Conservation (phyloP, 2,797 vertebrate genomes). For the Botia kubotai region DNA sequence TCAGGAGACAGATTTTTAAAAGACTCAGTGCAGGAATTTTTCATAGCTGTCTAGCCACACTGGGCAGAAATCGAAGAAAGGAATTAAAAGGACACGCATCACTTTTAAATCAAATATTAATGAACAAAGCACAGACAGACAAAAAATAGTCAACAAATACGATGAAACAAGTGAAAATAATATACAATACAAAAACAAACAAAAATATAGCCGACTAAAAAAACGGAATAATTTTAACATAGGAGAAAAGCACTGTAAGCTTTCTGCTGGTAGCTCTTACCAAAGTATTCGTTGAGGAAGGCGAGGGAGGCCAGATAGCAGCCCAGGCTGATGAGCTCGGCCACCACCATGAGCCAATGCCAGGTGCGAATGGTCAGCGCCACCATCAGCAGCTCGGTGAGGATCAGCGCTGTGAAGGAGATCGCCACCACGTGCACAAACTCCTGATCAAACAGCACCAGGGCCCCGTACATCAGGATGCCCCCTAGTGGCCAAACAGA, state of each 20-base stretch:
- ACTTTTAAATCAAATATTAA: too few species aligned
- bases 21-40: too few species aligned
- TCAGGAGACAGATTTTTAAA: too few species aligned
- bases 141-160: too few species aligned
- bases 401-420: constrained; percentile 95
- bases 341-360: constrained; percentile 98
- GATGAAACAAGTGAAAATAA: too few species aligned
- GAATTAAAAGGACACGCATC: not conserved
- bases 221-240: too few species aligned
- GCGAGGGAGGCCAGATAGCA: constrained; percentile 95
- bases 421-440: constrained; percentile 98
- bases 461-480: constrained; percentile 93
- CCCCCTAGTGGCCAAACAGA: constrained; percentile 82
- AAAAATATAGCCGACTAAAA: too few species aligned
- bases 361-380: constrained; percentile 92
- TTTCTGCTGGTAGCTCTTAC: constrained; percentile 73
- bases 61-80: not conserved
- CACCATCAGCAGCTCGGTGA: constrained; percentile 98
- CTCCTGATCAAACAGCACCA: constrained; percentile 95
- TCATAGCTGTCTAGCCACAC: too few species aligned
- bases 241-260: not conserved
- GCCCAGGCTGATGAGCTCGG: constrained; percentile 93
- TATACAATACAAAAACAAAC: too few species aligned
- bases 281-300: constrained; percentile 97
- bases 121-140: not conserved